Evolutionary conservation across 1,140 invertebrate species (phyloP).

Genomic region (Gonatopus flavifemur): DNA sequence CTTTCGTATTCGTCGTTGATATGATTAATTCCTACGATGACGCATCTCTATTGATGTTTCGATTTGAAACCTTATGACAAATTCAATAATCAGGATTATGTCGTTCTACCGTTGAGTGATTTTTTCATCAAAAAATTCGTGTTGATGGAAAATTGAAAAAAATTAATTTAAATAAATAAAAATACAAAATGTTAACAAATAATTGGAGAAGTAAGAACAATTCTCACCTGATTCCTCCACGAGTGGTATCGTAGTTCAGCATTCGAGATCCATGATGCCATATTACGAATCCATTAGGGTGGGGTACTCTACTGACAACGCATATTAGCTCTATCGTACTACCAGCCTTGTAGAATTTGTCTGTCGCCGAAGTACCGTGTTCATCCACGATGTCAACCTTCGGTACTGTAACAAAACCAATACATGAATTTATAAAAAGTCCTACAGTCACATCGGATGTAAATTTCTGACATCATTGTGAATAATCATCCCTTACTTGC

Average conservation of each 20-base stretch:
- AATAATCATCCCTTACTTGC: no score
- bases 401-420: slow-evolving; percentile 66
- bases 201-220: neutral
- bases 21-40: no score
- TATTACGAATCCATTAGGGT: slow-evolving; percentile 75
- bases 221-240: slow-evolving; percentile 79
- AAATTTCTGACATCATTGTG: no score
- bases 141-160: no score
- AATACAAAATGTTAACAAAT: neutral
- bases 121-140: no score
- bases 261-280: slow-evolving; percentile 78
- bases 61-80: no score
- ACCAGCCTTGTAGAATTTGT: slow-evolving; percentile 85
- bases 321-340: slow-evolving; percentile 85
- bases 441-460: no score
- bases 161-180: neutral
- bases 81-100: no score
- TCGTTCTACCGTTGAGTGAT: no score
- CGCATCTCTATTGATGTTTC: no score
- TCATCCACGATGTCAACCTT: slow-evolving; percentile 83
- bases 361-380: slow-evolving; percentile 72
- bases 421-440: no score
- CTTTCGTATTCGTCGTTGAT: no score
- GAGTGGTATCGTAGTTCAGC: slow-evolving; percentile 82
- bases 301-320: slow-evolving; percentile 77